Evolutionary conservation across 37 sponge, comb jelly and placozoan genomes (phyloP).

Genomic region (Sycon ciliatum): DNA sequence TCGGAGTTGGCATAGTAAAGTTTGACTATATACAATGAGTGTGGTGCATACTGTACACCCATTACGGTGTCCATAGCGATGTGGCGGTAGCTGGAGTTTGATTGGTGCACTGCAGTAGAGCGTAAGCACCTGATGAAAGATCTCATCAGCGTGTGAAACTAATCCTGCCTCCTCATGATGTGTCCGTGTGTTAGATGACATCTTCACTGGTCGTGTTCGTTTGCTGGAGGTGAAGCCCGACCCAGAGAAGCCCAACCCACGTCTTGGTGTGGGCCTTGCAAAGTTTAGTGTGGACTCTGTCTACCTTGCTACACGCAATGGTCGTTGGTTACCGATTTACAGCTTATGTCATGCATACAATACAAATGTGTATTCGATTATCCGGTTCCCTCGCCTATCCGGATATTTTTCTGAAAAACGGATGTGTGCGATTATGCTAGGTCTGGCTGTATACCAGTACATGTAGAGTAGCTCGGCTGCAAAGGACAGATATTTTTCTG

Average conservation of each 20-base stretch:
- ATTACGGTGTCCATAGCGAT: neutral
- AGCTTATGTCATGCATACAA: neutral
- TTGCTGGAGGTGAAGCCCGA: conserved; percentile 59
- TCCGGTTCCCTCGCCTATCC: too few relatives aligned
- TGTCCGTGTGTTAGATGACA: neutral
- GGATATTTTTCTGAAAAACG: too few relatives aligned
- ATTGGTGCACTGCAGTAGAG: too few relatives aligned
- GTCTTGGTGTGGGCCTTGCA: conserved; percentile 65
- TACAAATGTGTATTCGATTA: too few relatives aligned
- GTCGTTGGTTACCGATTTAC: neutral
- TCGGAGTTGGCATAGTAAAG: conserved; percentile 10
- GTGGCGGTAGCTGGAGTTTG: too few relatives aligned
- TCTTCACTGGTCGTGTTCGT: conserved; percentile 19
- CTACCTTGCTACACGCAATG: conserved; percentile 74
- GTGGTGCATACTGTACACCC: conserved; percentile 32
- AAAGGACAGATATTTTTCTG: too few relatives aligned
- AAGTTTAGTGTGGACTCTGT: conserved; percentile 64
- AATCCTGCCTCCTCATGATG: too few relatives aligned
- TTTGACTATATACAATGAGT: conserved; percentile 55
- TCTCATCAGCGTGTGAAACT: too few relatives aligned
- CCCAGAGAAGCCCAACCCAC: conserved; percentile 79
- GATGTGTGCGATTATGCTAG: too few relatives aligned
- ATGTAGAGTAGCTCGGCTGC: too few relatives aligned
- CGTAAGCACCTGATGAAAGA: too few relatives aligned
- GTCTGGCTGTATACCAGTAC: too few relatives aligned